Evolutionary conservation across 2,113 vertebrate species (phyloP), one percentile per base, ranked within the genome.

Genomic region (Psilopogon haemacephalus): DNA sequence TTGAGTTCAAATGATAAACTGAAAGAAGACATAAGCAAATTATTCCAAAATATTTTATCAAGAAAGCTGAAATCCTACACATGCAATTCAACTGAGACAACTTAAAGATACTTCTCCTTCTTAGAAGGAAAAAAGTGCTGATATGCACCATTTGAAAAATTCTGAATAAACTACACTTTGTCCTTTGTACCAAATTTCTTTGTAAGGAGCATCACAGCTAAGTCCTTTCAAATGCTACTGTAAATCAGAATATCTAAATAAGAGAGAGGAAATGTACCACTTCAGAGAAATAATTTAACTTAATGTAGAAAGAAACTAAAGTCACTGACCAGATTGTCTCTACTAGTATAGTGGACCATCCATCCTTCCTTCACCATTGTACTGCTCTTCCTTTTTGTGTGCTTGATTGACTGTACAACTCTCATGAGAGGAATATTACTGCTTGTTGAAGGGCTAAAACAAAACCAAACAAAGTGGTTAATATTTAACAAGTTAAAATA

Each of bases 401-500:
- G 99, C 95, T 99, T 99, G 96, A 99, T 98, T 6, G 99, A 99
- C 93, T 99, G 99, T 59, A 99, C 99, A 95, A 99, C 99, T 93
- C 99, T 98, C 99, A 99, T 99, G 87, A 99, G 97, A 40, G 99
- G 99, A 97, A 99, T 99, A 96, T 99, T 99, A 97, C 98, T 99
- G 98, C 99, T 99, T 60, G 99, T 99, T 71, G 99, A 99, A 68
- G 99, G 99, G 95, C 99, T 99, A 79, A 72, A 33, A 48, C 50
- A 83, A 59, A 84, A 44, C 12, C 15, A 95, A 26, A 86, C 48
- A 50, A 50, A 24, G 13, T 13, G 6, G 69, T 79, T 44, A 91
- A 78, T 44, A 89, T 60, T 48, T 46, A 80, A 58, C 48, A 88
- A 89, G 17, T 58, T 73, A 37, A 82, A 78, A 93, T 38, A 58